Conservation (phyloP, 2,797 vertebrate species). For the Onychomys leucogaster region DNA sequence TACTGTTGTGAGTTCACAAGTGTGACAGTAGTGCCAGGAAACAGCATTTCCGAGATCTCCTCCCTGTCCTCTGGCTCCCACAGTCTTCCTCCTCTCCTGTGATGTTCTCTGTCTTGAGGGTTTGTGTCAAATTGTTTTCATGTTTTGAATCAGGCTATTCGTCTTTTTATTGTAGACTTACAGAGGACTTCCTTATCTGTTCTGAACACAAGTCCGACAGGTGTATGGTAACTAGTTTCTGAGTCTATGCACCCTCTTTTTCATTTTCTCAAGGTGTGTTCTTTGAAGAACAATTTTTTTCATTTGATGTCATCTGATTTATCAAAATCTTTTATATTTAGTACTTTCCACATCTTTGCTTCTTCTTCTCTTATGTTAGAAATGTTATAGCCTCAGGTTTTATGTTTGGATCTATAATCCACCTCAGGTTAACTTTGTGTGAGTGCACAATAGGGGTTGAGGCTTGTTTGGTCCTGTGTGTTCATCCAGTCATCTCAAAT, state of each 20-base stretch:
- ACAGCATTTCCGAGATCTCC: background rate
- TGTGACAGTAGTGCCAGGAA: background rate
- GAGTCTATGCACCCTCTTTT: background rate
- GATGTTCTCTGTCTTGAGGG: background rate
- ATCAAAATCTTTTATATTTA: background rate
- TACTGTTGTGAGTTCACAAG: background rate
- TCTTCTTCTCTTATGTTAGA: background rate
- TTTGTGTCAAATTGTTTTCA: background rate
- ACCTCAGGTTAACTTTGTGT: slow-evolving; percentile 11
- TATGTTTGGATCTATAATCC: background rate
- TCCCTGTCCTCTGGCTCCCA: background rate
- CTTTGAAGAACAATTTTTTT: background rate
- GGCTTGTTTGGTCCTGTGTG: background rate
- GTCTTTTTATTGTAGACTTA: background rate
- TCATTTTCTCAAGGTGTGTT: background rate
- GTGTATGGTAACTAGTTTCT: background rate
- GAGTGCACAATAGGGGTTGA: background rate
- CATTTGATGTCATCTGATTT: background rate
- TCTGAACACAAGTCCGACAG: background rate
- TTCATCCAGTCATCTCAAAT: background rate
- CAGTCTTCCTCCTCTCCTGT: background rate
- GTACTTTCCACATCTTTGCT: background rate
- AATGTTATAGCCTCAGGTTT: background rate
- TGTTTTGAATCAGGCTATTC: background rate
- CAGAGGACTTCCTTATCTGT: background rate